phyloP scores from a whole-genome alignment of 2,888 invertebrate species.

The Leptogaster cylindrica region DNA sequence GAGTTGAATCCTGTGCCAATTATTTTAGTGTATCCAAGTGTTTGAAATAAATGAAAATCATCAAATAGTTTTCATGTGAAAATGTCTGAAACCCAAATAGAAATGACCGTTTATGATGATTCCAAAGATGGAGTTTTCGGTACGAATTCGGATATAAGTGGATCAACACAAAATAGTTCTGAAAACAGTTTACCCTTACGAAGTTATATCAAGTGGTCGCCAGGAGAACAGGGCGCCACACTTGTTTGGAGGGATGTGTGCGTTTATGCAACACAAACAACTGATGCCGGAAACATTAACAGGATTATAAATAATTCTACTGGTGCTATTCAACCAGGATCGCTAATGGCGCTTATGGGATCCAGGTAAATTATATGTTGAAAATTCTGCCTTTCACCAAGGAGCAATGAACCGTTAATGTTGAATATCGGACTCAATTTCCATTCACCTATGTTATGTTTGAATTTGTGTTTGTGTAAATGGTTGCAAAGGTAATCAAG shows the following conservation, averaged over 20 bases:
- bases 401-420: not conserved
- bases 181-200: slow-evolving; percentile 56
- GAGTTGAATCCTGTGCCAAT: too few species aligned
- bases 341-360: slow-evolving; percentile 83
- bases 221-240: slow-evolving; percentile 71
- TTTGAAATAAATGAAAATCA: not conserved
- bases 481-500: not conserved
- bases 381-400: too few species aligned
- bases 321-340: slow-evolving; percentile 81
- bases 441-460: not conserved
- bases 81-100: not conserved
- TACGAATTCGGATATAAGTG: slow-evolving; percentile 19
- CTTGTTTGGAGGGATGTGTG: slow-evolving; percentile 81
- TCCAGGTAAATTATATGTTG: slow-evolving; percentile 69
- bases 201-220: slow-evolving; percentile 66
- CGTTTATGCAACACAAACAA: slow-evolving; percentile 68
- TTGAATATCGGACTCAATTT: not conserved
- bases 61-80: not conserved
- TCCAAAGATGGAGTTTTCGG: not conserved
- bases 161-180: slow-evolving; percentile 14
- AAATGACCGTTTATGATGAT: slow-evolving; percentile 11
- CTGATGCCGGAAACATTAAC: slow-evolving; percentile 66
- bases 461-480: not conserved
- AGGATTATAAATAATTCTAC: slow-evolving; percentile 82
- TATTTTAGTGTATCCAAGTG: not conserved